Percentiles rank a stretch among this genome's conserved stretches.
phyloP scores from a whole-genome alignment of 2,113 vertebrate species.

The Pimephales promelas region DNA sequence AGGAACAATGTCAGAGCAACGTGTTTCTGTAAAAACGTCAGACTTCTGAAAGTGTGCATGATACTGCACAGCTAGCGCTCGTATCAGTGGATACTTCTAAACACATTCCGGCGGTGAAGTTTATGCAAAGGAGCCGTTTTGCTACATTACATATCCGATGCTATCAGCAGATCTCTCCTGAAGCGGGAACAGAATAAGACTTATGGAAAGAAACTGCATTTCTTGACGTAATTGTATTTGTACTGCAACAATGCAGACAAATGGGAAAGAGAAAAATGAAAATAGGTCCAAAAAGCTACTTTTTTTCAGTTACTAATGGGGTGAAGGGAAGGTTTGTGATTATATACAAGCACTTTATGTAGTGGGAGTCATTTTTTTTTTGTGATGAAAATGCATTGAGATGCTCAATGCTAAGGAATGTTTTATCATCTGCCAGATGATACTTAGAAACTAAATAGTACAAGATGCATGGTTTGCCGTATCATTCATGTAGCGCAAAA shows the following conservation, averaged over 20 bases:
- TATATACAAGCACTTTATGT: neutral
- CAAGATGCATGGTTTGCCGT: neutral
- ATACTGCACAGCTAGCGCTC: neutral
- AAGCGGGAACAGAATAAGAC: neutral
- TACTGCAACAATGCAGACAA: neutral
- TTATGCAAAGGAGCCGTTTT: conserved; percentile 40
- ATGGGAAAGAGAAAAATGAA: conserved; percentile 11
- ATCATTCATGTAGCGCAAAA: neutral
- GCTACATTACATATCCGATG: conserved; percentile 23
- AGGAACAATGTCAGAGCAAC: neutral
- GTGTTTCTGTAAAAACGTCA: conserved; percentile 26
- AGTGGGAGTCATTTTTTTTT: neutral
- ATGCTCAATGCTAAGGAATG: too few species aligned
- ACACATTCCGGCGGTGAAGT: conserved; percentile 2
- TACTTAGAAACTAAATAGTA: neutral
- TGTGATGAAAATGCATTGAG: neutral
- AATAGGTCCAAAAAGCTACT: conserved; percentile 1
- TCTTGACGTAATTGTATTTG: neutral
- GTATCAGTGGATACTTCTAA: neutral
- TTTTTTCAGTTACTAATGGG: neutral
- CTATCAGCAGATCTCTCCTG: conserved; percentile 33
- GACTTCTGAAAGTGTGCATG: neutral
- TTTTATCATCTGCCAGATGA: conserved; percentile 5
- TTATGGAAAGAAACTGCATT: conserved; percentile 15
- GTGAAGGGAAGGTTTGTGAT: neutral